Evolutionary conservation across 2,797 vertebrate genomes (phyloP), one percentile per base, ranked within the genome.

Genomic region (Protonibea diacanthus): DNA sequence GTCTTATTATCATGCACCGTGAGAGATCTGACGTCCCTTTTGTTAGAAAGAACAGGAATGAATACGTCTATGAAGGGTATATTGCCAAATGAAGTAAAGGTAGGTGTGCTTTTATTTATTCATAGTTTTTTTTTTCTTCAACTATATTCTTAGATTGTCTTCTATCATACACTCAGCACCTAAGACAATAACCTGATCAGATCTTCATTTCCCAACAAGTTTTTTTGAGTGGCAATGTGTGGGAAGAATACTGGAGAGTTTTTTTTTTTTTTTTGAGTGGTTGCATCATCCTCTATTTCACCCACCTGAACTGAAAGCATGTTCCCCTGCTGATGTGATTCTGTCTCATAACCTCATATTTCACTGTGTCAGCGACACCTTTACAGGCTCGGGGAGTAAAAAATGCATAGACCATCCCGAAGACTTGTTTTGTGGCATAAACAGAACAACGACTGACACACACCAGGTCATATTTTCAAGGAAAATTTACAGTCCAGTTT

Each of bases 271-370:
- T 60, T 59, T 48, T 25, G 40, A 80, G 66, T 7, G 56, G 69
- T 86, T 86, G 73, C 78, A 66, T 85, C 82, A 80, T 70, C 69
- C 65, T 76, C 48, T 44, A 47, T 75, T 73, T 82, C 76, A 48
- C 45, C 59, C 21, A 49, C 69, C 66, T 79, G 78, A 70, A 62
- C 66, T 0, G 33, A 52, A 55, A 80, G 78, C 71, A 64, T 20
- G 72, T 40, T 23, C 15, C 45, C 51, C 27, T 33, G 59, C 70
- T 62, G 71, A 85, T 78, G 81, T 17, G 73, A 84, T 82, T 81
- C 56, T 27, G 61, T 79, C 74, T 81, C 51, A 49, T 57, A 78
- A 84, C 72, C 70, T 78, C 78, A 66, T 86, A 63, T 72, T 78
- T 83, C 76, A 59, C 67, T 4, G 40, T 44, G 78, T 80, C 85